Percentiles rank a stretch among this genome's conserved stretches.
These are phyloP conservation scores for Menidia beryllina DNA, from an alignment of 2,113 vertebrate genomes.

Conservation along the genomic window DNA sequence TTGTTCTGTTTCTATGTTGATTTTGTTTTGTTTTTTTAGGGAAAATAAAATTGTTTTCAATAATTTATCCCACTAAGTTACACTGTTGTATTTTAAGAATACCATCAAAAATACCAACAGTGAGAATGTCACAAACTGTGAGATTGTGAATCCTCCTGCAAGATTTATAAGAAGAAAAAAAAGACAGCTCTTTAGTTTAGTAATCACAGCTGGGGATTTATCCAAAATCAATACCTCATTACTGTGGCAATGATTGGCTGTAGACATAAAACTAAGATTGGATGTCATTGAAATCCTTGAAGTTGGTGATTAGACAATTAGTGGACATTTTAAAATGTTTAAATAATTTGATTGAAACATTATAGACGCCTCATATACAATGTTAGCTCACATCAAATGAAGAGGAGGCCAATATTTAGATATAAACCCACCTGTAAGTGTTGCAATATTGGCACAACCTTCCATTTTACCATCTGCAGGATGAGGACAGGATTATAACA, in stretches of 20 bases:
- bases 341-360: too few species aligned
- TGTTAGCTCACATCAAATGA: too few species aligned
- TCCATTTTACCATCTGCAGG: too few species aligned
- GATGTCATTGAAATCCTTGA: neutral
- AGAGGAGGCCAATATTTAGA: too few species aligned
- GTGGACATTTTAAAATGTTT: neutral
- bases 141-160: neutral
- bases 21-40: constrained; percentile 53
- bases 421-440: too few species aligned
- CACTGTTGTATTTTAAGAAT: constrained; percentile 5
- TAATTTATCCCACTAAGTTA: constrained; percentile 22
- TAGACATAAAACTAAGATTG: neutral
- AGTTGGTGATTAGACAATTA: neutral
- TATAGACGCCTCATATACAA: too few species aligned
- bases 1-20: constrained; percentile 50
- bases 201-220: neutral
- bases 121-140: neutral
- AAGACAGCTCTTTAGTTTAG: neutral
- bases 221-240: neutral
- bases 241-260: neutral
- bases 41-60: constrained; percentile 67
- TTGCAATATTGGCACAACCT: too few species aligned
- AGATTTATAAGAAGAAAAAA: neutral
- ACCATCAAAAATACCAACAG: neutral
- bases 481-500: too few species aligned